Conservation (phyloP, 2,113 vertebrate genomes). For the Alligator mississippiensis region DNA sequence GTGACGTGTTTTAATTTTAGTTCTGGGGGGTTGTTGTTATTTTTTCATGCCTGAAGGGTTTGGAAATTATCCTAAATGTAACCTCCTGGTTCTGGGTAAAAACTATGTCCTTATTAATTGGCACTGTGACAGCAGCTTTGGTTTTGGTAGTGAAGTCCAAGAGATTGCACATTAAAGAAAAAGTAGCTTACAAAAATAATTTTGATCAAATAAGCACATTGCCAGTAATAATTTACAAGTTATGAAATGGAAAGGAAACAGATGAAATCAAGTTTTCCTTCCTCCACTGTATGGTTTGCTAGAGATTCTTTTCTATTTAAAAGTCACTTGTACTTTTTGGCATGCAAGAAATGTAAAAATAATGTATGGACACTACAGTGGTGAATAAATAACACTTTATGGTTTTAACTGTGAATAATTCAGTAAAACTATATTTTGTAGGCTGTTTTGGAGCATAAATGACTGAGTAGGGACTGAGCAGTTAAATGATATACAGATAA, state of each 20-base stretch:
- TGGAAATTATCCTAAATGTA: slow-evolving; percentile 46
- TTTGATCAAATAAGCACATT: not conserved
- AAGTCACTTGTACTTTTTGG: not conserved
- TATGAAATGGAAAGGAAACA: slow-evolving; percentile 25
- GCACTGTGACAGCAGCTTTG: not conserved
- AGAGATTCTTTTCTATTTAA: not conserved
- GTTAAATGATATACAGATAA: not conserved
- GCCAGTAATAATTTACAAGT: not conserved
- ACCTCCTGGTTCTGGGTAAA: slow-evolving; percentile 1
- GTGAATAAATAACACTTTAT: not conserved
- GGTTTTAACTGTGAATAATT: not conserved
- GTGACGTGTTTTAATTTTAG: slow-evolving; percentile 65
- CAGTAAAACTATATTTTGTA: slow-evolving; percentile 25
- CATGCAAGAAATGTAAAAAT: slow-evolving; percentile 14
- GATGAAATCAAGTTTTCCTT: slow-evolving; percentile 8
- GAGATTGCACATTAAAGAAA: not conserved
- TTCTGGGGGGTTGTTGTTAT: slow-evolving; percentile 52
- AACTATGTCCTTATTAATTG: not conserved
- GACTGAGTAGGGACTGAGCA: slow-evolving; percentile 1
- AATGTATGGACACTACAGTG: not conserved
- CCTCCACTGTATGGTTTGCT: not conserved
- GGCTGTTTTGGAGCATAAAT: slow-evolving; percentile 39
- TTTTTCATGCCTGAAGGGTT: slow-evolving; percentile 51
- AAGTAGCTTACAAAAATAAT: not conserved
- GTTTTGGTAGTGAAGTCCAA: not conserved